Evolutionary conservation across 1,140 invertebrate species (phyloP), one percentile per base, ranked within the genome.

Genomic region (Brachionus sp.): DNA sequence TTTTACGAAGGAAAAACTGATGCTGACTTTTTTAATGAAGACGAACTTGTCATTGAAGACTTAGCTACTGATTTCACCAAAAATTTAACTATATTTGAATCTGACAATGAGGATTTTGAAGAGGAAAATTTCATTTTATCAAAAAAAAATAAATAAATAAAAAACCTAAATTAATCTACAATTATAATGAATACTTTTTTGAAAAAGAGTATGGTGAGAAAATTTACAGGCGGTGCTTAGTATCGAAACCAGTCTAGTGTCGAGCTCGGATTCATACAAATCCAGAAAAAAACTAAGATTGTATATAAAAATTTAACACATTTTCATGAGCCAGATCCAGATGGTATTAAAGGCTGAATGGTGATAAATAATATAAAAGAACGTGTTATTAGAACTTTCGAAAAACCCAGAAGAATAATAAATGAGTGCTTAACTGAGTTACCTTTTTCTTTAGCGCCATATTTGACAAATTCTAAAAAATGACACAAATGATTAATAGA

Each of bases 401-500:
- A 44, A 44, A 44, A 44, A 44, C 42, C 42, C 42, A 44, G 42
- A 44, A 44, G 42, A 44, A 1, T n/a, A n/a, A n/a, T n/a, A 7
- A 44, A 44, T 44, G 42, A 44, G 42, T 44, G 42, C 13, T 44
- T 44, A 44, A 44, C 42, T 5, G 42, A 44, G 42, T 44, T 44
- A 25, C 16, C 62, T 25, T 10, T 64, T 64, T 64, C 62, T 29
- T 64, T 13, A 64, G 62, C 62, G 10, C 9, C 62, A 25, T 33
- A 64, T 10, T 29, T 25, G 62, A 29, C 62, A 25, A 64, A 25
- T 29, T 29, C 62, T 64, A 25, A 33, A 64, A 64, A 64, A 10
- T 64, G 23, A 64, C 62, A 16, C 62, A 64, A 33, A 64, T 64
- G 62, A 64, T 64, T 29, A 64, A 64, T 64, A 64, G 62, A 64